These are phyloP conservation scores for Flexamia atlantica DNA, from an alignment of 2,888 invertebrate genomes.

Conservation along the genomic window DNA sequence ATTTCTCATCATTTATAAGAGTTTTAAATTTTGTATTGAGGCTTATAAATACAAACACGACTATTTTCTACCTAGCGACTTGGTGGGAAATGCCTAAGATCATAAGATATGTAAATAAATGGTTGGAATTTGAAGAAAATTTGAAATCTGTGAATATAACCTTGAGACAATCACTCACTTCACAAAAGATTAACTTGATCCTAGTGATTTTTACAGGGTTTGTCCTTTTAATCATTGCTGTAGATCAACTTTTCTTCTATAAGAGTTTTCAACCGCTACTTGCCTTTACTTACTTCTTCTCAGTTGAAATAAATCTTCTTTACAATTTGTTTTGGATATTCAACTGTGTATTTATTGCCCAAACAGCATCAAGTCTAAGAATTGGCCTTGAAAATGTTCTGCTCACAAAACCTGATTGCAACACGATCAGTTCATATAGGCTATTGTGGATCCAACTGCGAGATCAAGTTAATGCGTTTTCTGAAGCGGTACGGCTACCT, in stretches of 20 bases:
- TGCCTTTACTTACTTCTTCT: conserved; percentile 4
- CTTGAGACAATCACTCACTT: neutral
- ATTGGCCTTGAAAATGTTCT: neutral
- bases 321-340: conserved; percentile 14
- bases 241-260: neutral
- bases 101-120: neutral
- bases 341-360: conserved; percentile 13
- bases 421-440: neutral
- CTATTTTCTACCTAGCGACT: neutral
- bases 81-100: conserved; percentile 39
- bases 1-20: conserved; percentile 3
- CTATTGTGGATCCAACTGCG: conserved; percentile 3
- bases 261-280: neutral
- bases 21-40: neutral
- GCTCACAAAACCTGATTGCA: neutral
- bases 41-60: neutral
- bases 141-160: neutral
- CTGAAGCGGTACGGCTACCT: neutral
- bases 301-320: neutral
- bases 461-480: neutral
- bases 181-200: neutral
- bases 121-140: conserved; percentile 10
- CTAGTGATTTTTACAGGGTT: neutral
- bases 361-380: neutral
- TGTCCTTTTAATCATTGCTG: neutral